These are phyloP conservation scores for Gymnobelideus leadbeateri DNA, from an alignment of 2,113 vertebrate genomes.

Conservation along the genomic window DNA sequence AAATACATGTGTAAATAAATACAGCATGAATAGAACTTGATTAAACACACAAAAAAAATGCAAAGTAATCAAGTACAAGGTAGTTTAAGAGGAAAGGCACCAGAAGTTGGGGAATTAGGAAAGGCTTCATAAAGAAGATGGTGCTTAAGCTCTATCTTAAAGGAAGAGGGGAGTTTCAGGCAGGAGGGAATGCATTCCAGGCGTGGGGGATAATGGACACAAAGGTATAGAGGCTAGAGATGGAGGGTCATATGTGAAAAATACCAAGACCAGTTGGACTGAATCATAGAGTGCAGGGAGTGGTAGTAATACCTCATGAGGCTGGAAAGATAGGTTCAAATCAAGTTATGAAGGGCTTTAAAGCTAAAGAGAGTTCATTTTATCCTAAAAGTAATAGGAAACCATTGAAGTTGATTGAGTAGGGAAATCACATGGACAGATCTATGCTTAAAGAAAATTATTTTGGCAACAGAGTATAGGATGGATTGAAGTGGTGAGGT, in stretches of 20 bases:
- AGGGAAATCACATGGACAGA: neutral
- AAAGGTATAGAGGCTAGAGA: neutral
- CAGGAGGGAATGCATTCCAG: too few species aligned
- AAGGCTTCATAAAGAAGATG: neutral
- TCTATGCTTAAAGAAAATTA: neutral
- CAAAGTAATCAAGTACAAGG: neutral
- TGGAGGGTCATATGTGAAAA: neutral
- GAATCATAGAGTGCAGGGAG: neutral
- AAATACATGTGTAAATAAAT: neutral
- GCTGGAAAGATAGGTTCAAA: neutral
- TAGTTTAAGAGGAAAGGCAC: neutral
- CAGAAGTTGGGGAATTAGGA: neutral
- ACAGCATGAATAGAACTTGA: neutral
- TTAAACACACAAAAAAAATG: neutral
- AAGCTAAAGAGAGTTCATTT: neutral
- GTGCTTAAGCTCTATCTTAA: neutral
- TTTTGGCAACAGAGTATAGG: neutral
- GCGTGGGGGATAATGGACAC: neutral
- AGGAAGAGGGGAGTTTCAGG: neutral
- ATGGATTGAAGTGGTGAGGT: neutral
- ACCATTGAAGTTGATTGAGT: neutral
- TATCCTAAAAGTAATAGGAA: neutral
- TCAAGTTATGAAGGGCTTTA: neutral
- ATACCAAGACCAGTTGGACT: neutral
- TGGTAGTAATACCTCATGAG: neutral